Base-by-base conservation (phyloP, 2,113 vertebrate species). In the Corythaixoides concolor region DNA sequence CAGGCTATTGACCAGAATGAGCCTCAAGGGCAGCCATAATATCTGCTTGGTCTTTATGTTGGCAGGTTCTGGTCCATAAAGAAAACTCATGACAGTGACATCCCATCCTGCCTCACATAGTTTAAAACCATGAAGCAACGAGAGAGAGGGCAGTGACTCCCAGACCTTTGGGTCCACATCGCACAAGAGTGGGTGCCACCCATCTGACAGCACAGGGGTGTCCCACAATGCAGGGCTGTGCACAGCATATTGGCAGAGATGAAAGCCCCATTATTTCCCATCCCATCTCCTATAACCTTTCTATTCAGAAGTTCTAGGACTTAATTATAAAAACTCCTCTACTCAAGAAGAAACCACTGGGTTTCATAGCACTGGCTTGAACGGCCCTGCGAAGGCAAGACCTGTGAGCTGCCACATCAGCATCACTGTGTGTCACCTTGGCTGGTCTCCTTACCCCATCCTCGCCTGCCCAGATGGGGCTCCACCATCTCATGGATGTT, bases 401-500 rank as follows among this genome's bases (percentile, higher is more conserved):
- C 5, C 2, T 22, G 5, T 56, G 23, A 68, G 11, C 35, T 79
- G 15, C 56, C 15, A 26, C 0, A 6, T 41, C 43, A 89, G 32
- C 67, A 49, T 17, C 0, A 0, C 13, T 27, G 6, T 17, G 15
- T 47, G 52, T 58, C 35, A 39, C 28, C 5, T 77, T 85, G 3
- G 3, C 27, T 72, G 41, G 17, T 68, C 50, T 88, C 60, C 64
- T 70, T 26, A 47, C 15, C 18, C 4, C 22, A 13, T 43, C 30
- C 26, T 84, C 4, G 1, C 22, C 45, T 47, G 6, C 16, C 22
- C 18, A 12, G 15, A 35, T 4, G 11, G 56, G 30, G 10, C 21
- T 87, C 16, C 37, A 11, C 18, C 6, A 8, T 1, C 50, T 35
- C 1, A 0, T 3, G 23, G 39, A 19, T 62, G 33, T 77, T 80